A percentile compares a stretch with the other conserved stretches of the same genome.
These are phyloP conservation scores for Probosciger aterrimus DNA, from an alignment of 2,113 vertebrate genomes.

Conservation along the genomic window DNA sequence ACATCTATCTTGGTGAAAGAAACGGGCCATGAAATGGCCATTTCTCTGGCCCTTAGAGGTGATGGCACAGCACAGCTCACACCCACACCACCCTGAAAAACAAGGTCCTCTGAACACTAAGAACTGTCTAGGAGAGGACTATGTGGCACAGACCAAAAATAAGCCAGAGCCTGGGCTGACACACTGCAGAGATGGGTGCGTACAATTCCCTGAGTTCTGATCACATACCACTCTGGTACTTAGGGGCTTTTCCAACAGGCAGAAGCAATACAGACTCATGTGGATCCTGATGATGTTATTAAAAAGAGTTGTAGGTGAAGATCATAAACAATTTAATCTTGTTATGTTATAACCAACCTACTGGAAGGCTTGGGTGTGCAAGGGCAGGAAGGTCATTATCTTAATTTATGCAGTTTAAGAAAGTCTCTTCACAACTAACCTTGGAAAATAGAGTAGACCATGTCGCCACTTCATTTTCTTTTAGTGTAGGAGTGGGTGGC, in stretches of 20 bases:
- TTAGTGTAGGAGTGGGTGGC: neutral
- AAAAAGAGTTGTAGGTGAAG: neutral
- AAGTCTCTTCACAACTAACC: neutral
- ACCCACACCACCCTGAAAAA: neutral
- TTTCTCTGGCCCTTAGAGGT: neutral
- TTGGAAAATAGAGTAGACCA: neutral
- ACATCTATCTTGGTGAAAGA: neutral
- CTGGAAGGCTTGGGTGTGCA: neutral
- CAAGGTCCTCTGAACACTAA: neutral
- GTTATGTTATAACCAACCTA: neutral
- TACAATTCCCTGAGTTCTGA: neutral
- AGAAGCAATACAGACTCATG: neutral
- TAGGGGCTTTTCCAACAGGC: neutral
- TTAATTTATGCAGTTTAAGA: neutral
- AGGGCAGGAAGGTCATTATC: neutral
- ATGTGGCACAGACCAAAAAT: neutral
- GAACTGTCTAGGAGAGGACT: neutral
- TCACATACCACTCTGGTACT: neutral
- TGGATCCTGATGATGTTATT: neutral
- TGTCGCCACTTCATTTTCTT: neutral
- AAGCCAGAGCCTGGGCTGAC: neutral
- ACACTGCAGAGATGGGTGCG: fast-evolving
- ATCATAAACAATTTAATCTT: neutral
- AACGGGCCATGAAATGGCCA: neutral
- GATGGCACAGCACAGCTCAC: neutral